Conservation (phyloP, 1,140 invertebrate species). For the Daktulosphaira vitifoliae region DNA sequence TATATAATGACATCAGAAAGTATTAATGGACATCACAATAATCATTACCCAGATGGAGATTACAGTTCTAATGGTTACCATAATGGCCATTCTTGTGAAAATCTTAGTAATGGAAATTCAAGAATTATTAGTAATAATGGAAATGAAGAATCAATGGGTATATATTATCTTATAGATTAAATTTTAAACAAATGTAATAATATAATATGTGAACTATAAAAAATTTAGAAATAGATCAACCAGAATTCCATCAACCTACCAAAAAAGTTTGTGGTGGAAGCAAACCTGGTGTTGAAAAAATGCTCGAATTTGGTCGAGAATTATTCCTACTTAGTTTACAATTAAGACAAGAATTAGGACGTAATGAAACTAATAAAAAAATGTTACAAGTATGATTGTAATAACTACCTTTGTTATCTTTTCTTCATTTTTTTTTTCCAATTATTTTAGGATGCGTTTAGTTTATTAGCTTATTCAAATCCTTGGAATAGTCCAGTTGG, state of each 20-base stretch:
- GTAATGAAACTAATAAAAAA: constrained; percentile 80
- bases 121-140: constrained; percentile 17
- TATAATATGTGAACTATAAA: neutral
- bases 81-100: constrained; percentile 20
- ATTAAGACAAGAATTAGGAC: constrained; percentile 70
- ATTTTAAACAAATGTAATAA: too few relatives aligned
- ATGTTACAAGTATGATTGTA: constrained; percentile 67
- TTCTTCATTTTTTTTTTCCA: constrained; percentile 36
- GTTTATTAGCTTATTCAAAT: constrained; percentile 93
- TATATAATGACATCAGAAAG: constrained; percentile 17
- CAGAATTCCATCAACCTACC: constrained; percentile 29
- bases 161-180: neutral
- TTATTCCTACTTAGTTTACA: constrained; percentile 83
- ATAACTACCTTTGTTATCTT: neutral
- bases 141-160: constrained; percentile 30
- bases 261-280: constrained; percentile 61
- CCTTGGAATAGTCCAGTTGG: constrained; percentile 94
- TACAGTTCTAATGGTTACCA: constrained; percentile 26
- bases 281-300: constrained; percentile 75
- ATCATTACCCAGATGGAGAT: constrained; percentile 2
- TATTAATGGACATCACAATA: constrained; percentile 25
- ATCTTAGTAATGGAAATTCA: constrained; percentile 22
- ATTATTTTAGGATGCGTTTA: constrained; percentile 85
- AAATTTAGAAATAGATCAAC: constrained; percentile 34
- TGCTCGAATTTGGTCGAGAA: constrained; percentile 89